Conservation (phyloP, 1,140 invertebrate species). For the Drosophila pseudoobscura region DNA sequence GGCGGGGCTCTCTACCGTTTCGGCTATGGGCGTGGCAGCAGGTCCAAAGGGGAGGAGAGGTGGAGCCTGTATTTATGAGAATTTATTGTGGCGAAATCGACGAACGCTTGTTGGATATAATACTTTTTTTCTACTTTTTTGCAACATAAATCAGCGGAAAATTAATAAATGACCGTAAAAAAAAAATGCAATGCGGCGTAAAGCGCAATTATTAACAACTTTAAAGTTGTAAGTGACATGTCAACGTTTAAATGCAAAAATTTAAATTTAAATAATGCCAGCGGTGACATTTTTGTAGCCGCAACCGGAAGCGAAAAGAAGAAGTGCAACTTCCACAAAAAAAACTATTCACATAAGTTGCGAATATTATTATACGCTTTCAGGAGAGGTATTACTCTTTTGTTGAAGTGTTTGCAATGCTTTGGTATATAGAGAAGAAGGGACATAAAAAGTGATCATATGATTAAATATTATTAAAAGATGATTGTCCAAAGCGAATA, state of each 20-base stretch:
- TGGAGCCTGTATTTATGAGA: slow-evolving; percentile 63
- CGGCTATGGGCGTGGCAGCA: slow-evolving; percentile 38
- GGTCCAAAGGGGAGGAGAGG: not conserved
- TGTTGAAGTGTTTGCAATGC: not conserved
- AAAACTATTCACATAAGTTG: slow-evolving; percentile 56
- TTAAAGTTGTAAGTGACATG: slow-evolving; percentile 73
- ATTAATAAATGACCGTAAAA: slow-evolving; percentile 73
- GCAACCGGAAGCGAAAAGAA: slow-evolving; percentile 27
- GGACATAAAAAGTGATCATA: too few species aligned
- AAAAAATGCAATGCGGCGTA: slow-evolving; percentile 49
- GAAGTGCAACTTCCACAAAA: not conserved
- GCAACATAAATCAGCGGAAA: slow-evolving; percentile 69
- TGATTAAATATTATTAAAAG: too few species aligned
- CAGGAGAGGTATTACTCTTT: too few species aligned
- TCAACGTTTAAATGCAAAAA: slow-evolving; percentile 53
- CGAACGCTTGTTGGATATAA: slow-evolving; percentile 62
- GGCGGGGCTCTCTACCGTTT: slow-evolving; percentile 14
- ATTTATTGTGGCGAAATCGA: slow-evolving; percentile 77
- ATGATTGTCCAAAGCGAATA: too few species aligned
- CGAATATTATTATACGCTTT: slow-evolving; percentile 25
- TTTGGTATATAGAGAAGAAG: too few species aligned
- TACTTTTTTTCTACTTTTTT: slow-evolving; percentile 33
- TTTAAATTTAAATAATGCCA: slow-evolving; percentile 58
- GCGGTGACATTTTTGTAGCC: slow-evolving; percentile 33
- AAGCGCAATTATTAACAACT: slow-evolving; percentile 67